These are phyloP conservation scores for Drosophila melanosoma DNA, from an alignment of 2,888 invertebrate genomes.

Conservation along the genomic window DNA sequence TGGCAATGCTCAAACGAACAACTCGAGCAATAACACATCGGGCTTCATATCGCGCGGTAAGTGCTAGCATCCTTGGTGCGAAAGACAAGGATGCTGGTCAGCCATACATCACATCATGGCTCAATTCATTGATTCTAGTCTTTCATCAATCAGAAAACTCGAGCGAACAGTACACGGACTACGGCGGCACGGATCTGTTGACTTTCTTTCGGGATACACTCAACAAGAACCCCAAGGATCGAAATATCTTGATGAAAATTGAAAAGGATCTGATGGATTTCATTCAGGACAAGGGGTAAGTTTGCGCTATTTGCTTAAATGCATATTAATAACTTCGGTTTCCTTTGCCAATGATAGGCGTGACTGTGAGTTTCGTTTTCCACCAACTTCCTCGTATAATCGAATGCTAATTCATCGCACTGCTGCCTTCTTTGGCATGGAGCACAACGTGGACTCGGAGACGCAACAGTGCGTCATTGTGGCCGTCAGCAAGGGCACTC, in stretches of 20 bases:
- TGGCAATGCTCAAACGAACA: slow-evolving; percentile 44
- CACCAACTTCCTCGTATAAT: slow-evolving; percentile 97
- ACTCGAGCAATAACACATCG: slow-evolving; percentile 85
- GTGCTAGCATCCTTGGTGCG: slow-evolving; percentile 40
- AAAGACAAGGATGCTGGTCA: slow-evolving; percentile 16
- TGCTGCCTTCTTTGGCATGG: slow-evolving; percentile 96
- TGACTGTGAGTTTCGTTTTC: slow-evolving; percentile 91
- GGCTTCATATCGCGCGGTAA: slow-evolving; percentile 87
- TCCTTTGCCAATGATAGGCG: slow-evolving; percentile 85
- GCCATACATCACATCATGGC: slow-evolving; percentile 40
- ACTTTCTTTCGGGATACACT: slow-evolving; percentile 95
- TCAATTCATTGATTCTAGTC: slow-evolving; percentile 75
- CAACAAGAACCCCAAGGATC: slow-evolving; percentile 95
- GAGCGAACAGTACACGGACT: slow-evolving; percentile 90
- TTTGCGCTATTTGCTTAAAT: background rate
- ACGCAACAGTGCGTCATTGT: slow-evolving; percentile 93
- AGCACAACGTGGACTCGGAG: slow-evolving; percentile 95
- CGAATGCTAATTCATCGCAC: slow-evolving; percentile 98
- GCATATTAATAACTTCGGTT: background rate
- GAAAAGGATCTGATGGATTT: slow-evolving; percentile 94
- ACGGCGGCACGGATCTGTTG: slow-evolving; percentile 91
- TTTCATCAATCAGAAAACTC: slow-evolving; percentile 88
- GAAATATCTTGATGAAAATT: slow-evolving; percentile 92
- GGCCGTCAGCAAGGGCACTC: slow-evolving; percentile 89
- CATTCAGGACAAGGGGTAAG: slow-evolving; percentile 92